These are phyloP conservation scores for Thinocorus orbignyianus DNA, from an alignment of 2,113 vertebrate species.

Conservation along the genomic window DNA sequence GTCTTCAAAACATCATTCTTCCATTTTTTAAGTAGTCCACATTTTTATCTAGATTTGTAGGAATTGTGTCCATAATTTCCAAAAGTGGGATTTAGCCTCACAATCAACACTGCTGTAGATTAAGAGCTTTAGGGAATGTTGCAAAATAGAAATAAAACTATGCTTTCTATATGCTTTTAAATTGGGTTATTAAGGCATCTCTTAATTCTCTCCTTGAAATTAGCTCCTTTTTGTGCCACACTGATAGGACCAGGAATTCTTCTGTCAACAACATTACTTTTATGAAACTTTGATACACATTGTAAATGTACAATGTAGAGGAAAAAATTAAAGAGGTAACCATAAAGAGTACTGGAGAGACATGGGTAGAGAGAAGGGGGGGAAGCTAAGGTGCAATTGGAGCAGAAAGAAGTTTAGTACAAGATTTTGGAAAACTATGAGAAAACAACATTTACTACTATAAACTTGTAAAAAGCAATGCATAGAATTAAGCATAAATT, in stretches of 20 bases:
- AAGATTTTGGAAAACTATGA: neutral
- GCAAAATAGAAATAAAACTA: neutral
- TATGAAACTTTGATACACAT: neutral
- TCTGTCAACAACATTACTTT: neutral
- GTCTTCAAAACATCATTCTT: neutral
- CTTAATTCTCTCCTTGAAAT: neutral
- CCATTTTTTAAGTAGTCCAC: neutral
- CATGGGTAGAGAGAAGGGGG: neutral
- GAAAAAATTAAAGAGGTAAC: neutral
- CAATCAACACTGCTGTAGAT: neutral
- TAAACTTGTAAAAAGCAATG: neutral
- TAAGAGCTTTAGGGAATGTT: neutral
- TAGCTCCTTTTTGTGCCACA: neutral
- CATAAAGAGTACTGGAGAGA: neutral
- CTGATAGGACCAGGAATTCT: neutral
- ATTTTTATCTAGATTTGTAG: neutral
- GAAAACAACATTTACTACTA: neutral
- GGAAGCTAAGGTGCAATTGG: neutral
- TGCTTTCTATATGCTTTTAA: neutral
- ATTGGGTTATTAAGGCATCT: neutral
- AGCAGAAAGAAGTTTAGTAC: neutral
- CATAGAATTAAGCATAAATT: neutral
- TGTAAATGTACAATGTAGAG: neutral
- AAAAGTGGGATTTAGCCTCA: neutral
- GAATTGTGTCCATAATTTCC: neutral